Evolutionary conservation across 2,797 vertebrate genomes (phyloP), one percentile per base, ranked within the genome.

Genomic region (Adrianichthys oophorus): DNA sequence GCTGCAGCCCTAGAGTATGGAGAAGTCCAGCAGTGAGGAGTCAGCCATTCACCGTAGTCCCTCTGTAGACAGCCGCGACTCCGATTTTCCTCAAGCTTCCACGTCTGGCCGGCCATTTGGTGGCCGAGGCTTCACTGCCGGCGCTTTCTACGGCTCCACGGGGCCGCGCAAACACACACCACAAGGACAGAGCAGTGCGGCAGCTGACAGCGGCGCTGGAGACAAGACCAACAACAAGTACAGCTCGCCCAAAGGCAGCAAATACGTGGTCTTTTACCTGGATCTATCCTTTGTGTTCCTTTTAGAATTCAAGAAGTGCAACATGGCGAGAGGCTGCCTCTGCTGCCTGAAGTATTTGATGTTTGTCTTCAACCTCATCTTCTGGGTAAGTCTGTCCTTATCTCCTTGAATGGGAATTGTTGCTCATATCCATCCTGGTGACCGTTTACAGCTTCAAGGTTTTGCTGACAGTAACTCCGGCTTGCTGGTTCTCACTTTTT

Each of bases 231-330:
- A 85, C 72, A 94, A 93, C 89, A 96, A 96, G 89, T 94, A 91
- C 92, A 90, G 89, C 86, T 92, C 94, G 1, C 93, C 95, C 74
- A 96, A 94, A 87, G 93, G 96, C 92, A 97, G 95, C 95, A 99
- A 99, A 91, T 99, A 98, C 85, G 95, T 99, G 76, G 98, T 99
- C 80, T 99, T 99, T 99, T 99, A 99, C 91, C 95, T 99, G 96
- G 98, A 99, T 92, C 92, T 99, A 92, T 99, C 98, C 80, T 98
- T 99, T 98, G 97, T 99, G 92, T 99, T 99, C 93, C 97, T 99
- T 91, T 89, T 99, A 99, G 98, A 99, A 91, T 99, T 99, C 93
- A 98, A 98, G 95, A 98, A 97, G 97, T 99, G 95, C 95, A 97
- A 97, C 96, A 99, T 99, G 98, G 97, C 97, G 77, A 91, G 96